Evolutionary conservation across 2,888 invertebrate species (phyloP).

Genomic region (Apoda limacodes): DNA sequence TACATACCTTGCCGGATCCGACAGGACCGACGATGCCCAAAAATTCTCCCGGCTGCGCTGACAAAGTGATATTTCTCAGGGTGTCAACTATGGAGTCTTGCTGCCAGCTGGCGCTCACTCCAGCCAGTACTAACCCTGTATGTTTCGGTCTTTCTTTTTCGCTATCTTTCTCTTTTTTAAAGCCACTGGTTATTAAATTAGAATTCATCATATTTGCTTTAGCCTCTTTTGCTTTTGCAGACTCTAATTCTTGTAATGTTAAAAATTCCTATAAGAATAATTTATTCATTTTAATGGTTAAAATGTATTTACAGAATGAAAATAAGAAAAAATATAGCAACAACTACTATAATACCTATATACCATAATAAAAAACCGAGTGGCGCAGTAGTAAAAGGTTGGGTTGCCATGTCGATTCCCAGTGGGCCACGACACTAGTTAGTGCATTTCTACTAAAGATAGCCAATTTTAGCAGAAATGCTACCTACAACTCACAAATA

Average conservation of each 20-base stretch:
- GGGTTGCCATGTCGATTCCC: no score
- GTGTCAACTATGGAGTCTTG: slow-evolving; percentile 64
- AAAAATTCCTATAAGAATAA: slow-evolving; percentile 64
- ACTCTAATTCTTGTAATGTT: slow-evolving; percentile 45
- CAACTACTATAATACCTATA: no score
- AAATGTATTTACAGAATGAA: no score
- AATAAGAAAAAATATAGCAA: no score
- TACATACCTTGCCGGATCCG: slow-evolving; percentile 77
- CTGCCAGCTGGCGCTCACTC: slow-evolving; percentile 56
- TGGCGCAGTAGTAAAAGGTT: no score
- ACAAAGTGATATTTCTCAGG: slow-evolving; percentile 59
- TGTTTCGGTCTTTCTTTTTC: slow-evolving; percentile 28
- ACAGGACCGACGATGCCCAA: slow-evolving; percentile 80
- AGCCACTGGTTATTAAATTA: slow-evolving; percentile 30
- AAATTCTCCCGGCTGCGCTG: slow-evolving; percentile 66
- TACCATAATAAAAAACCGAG: no score
- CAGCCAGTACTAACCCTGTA: slow-evolving; percentile 39
- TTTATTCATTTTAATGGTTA: no score
- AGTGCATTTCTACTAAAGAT: no score
- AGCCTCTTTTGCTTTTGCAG: slow-evolving; percentile 28
- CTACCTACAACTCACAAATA: no score
- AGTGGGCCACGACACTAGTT: no score
- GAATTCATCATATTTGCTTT: slow-evolving; percentile 23
- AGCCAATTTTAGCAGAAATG: no score
- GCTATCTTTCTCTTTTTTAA: slow-evolving; percentile 32